Evolutionary conservation across 2,888 invertebrate genomes (phyloP).

Genomic region (Ptychoptera contaminata): DNA sequence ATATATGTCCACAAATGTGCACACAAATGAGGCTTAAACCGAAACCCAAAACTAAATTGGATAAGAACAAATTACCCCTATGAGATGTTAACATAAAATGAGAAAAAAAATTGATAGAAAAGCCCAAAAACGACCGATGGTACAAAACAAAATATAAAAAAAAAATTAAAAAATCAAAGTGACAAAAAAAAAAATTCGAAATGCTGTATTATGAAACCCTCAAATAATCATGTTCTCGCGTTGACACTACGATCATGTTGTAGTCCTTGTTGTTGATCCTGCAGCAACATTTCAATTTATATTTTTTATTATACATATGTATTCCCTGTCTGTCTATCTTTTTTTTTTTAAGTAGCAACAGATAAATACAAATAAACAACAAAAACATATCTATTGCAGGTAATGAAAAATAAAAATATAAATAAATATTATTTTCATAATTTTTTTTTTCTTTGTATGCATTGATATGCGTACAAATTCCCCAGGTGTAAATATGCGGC

Average conservation of each 20-base stretch:
- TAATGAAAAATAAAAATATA: constrained; percentile 3
- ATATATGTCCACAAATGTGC: constrained; percentile 4
- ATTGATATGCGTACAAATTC: background rate
- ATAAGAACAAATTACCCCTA: constrained; percentile 6
- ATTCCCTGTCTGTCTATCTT: background rate
- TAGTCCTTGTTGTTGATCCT: no score
- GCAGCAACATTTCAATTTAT: no score
- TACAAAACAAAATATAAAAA: no score
- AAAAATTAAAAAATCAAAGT: no score
- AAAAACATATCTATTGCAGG: constrained; percentile 3
- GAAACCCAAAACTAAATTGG: constrained; percentile 5
- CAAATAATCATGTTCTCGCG: no score
- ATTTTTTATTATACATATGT: no score
- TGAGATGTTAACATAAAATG: background rate
- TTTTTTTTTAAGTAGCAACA: background rate
- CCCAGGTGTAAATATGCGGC: constrained; percentile 6
- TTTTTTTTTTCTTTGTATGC: background rate
- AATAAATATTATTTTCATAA: background rate
- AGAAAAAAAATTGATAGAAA: no score
- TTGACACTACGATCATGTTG: no score
- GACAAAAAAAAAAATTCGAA: no score
- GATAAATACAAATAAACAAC: background rate
- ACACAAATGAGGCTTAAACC: constrained; percentile 5
- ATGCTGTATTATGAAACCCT: no score
- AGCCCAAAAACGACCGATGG: no score